Conservation (phyloP, 1,140 invertebrate genomes). For the Plutomurus gul region DNA sequence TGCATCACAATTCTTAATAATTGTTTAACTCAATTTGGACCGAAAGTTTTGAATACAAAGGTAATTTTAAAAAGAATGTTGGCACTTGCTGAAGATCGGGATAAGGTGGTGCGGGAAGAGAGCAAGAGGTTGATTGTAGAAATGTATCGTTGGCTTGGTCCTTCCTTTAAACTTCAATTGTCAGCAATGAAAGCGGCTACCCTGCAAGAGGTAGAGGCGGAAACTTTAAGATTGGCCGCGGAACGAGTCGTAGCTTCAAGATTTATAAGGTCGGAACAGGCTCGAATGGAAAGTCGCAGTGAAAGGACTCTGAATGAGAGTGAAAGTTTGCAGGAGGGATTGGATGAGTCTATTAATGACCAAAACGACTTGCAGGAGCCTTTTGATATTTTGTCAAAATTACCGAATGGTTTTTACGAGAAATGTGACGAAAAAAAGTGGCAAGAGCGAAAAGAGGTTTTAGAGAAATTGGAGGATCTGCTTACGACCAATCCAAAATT, state of each 20-base stretch:
- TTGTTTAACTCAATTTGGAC: constrained; percentile 84
- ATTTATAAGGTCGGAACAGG: constrained; percentile 87
- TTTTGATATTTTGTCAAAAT: constrained; percentile 87
- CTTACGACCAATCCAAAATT: constrained; percentile 81
- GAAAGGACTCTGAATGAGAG: constrained; percentile 55
- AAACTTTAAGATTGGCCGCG: constrained; percentile 77
- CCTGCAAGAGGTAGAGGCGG: constrained; percentile 82
- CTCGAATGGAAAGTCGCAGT: constrained; percentile 69
- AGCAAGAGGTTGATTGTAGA: constrained; percentile 86
- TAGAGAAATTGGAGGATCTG: constrained; percentile 79
- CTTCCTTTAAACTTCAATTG: constrained; percentile 83
- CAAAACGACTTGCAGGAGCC: constrained; percentile 87
- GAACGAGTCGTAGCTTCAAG: constrained; percentile 74
- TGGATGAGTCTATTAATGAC: constrained; percentile 70
- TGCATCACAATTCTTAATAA: constrained; percentile 78
- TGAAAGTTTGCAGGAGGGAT: constrained; percentile 55
- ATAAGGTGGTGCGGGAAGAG: constrained; percentile 90
- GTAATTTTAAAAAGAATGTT: constrained; percentile 85
- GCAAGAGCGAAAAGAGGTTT: constrained; percentile 91
- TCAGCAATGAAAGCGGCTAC: constrained; percentile 78
- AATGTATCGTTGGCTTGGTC: constrained; percentile 90
- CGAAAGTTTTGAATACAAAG: constrained; percentile 89
- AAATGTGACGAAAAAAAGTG: constrained; percentile 96
- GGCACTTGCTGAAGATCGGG: constrained; percentile 82
- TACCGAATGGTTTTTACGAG: constrained; percentile 95